A percentile compares a stretch with the other conserved stretches of the same genome.
These are phyloP conservation scores for Oryzias melastigma DNA, from an alignment of 2,113 vertebrate species.

Conservation along the genomic window DNA sequence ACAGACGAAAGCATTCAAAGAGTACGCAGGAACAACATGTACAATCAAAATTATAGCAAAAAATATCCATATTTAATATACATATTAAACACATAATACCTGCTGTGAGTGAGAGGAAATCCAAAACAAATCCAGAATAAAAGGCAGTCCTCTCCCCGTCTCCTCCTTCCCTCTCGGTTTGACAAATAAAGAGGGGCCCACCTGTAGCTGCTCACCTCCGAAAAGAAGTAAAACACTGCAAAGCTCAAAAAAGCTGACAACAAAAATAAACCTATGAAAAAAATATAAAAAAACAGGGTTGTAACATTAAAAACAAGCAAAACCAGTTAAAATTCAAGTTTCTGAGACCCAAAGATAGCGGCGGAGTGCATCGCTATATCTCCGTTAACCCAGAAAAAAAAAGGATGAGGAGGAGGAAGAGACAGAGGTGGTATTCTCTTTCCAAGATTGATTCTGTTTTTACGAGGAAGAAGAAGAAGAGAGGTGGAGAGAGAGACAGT, in stretches of 20 bases:
- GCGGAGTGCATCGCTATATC: conserved; percentile 55
- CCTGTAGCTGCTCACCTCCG: conserved; percentile 58
- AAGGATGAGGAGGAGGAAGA: conserved; percentile 65
- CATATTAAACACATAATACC: conserved; percentile 61
- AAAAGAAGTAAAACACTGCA: conserved; percentile 14
- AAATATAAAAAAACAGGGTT: conserved; percentile 16
- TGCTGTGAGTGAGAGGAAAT: conserved; percentile 36
- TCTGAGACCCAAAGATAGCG: conserved; percentile 68
- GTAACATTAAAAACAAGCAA: conserved; percentile 33
- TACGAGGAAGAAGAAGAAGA: conserved; percentile 60
- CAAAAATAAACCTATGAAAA: conserved; percentile 4
- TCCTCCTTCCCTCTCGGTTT: conserved; percentile 34
- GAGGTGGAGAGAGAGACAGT: conserved; percentile 44
- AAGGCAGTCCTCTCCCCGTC: conserved; percentile 41
- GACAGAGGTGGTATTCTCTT: conserved; percentile 76
- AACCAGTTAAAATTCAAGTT: conserved; percentile 49
- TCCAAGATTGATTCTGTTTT: conserved; percentile 79
- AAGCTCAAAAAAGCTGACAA: conserved; percentile 17
- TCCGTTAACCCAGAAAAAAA: conserved; percentile 70
- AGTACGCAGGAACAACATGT: too few relatives aligned
- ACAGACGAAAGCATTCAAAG: background rate
- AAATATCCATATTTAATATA: conserved; percentile 3
- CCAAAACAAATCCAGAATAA: conserved; percentile 22
- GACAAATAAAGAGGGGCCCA: conserved; percentile 41
- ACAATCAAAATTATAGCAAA: background rate